Percentiles rank a stretch among this genome's conserved stretches.
Conservation (phyloP, 37 sponge, comb jelly and placozoan genomes). For the Diacarnus erythraeanus region DNA sequence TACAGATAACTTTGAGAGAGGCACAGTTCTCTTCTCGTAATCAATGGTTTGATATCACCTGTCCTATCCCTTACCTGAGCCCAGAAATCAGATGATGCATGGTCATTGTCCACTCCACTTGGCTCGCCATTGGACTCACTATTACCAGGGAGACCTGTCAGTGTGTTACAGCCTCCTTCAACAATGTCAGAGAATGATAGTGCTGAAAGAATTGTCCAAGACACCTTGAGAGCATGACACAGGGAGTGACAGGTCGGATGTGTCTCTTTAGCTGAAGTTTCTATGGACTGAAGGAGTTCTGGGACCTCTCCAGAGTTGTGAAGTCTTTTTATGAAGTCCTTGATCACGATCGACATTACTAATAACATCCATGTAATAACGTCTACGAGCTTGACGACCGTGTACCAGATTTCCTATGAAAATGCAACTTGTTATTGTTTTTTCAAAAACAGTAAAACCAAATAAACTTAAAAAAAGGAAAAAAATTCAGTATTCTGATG, state of each 20-base stretch:
- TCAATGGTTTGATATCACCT: no score
- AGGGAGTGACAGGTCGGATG: neutral
- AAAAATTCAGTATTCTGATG: neutral
- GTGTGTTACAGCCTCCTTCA: neutral
- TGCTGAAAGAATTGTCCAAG: neutral
- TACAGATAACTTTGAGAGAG: no score
- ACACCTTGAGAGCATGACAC: neutral
- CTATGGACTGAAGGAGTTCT: neutral
- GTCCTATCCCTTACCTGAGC: no score
- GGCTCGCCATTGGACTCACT: neutral
- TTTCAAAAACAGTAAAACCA: no score
- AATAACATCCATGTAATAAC: no score
- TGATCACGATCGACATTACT: no score
- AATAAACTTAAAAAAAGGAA: no score
- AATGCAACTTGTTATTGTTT: no score
- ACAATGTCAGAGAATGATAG: no score
- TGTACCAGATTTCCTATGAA: no score
- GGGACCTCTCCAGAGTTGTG: neutral
- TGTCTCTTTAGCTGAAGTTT: neutral
- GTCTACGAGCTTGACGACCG: no score
- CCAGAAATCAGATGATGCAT: neutral
- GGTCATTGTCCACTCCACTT: neutral
- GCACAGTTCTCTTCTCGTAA: no score
- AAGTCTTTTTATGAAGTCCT: neutral
- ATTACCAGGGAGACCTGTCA: neutral